A percentile compares a stretch with the other conserved stretches of the same genome.
phyloP scores from a whole-genome alignment of 2,113 vertebrate genomes.

The Stigmatopora argus region DNA sequence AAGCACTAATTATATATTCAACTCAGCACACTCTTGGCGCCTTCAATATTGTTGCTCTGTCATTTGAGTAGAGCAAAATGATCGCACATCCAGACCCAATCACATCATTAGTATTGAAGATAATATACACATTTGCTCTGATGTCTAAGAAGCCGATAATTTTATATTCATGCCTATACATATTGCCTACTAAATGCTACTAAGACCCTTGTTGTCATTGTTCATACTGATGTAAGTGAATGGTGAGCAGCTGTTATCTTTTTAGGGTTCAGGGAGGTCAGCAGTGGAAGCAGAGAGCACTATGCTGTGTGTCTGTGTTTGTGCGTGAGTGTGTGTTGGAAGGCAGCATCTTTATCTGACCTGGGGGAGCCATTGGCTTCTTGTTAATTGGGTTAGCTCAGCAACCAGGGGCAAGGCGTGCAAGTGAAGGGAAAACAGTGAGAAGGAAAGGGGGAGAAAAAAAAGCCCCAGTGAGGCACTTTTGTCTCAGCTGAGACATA shows the following conservation, averaged over 20 bases:
- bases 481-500: conserved; percentile 68
- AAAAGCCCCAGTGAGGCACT: conserved; percentile 60
- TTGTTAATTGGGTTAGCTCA: conserved; percentile 68
- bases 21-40: too few relatives aligned
- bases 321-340: not conserved
- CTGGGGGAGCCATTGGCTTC: conserved; percentile 61
- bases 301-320: conserved; percentile 4
- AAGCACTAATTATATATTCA: too few relatives aligned
- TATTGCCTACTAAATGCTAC: conserved; percentile 7
- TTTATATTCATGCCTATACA: not conserved
- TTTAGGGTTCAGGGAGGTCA: conserved; percentile 64
- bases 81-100: too few relatives aligned
- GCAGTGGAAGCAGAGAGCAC: conserved; percentile 69
- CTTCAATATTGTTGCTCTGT: too few relatives aligned
- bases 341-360: conserved; percentile 71
- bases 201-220: conserved; percentile 31
- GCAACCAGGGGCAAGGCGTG: conserved; percentile 58
- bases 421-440: conserved; percentile 61
- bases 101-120: too few relatives aligned
- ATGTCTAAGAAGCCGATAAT: conserved; percentile 8
- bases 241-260: conserved; percentile 50
- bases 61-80: too few relatives aligned
- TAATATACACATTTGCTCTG: not conserved
- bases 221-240: conserved; percentile 40
- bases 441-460: conserved; percentile 12